Base-by-base conservation (phyloP, 2,797 vertebrate species). In the Hypotaenidia philippensis region DNA sequence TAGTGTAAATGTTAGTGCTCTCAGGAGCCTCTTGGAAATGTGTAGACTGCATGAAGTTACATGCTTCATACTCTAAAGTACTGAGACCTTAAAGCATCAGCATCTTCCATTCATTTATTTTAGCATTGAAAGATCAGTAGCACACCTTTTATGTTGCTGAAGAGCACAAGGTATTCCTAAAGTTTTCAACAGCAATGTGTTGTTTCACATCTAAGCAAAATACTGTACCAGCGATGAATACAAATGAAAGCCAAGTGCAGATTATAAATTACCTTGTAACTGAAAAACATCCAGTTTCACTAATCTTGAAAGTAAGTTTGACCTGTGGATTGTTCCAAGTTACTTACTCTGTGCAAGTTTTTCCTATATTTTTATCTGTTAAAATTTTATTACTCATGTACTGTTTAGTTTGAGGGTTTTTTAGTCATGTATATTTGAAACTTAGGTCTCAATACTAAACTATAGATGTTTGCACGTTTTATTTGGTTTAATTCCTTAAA, bases 401-500 rank as follows among this genome's bases (percentile, higher is more conserved):
- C 38, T 53, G 10, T 80, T 90, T 1, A 1, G 5, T 36, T 72
- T 93, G 59, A 25, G 21, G 7, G 10, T 5, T 14, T 87, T 92
- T 61, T 87, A 91, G 9, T 20, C 27, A 53, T 11, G 26, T 34
- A 34, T 53, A 75, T 82, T 90, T 70, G 34, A 89, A 87, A 52
- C 63, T 59, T 63, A 56, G 21, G 21, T 77, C 47, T 94, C 44
- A 93, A 63, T 27, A 70, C 60, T 93, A 61, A 97, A 82, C 26
- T 32, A 5, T 78, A 94, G n/a, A 36, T 80, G 23, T 94, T 97
- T 94, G 47, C 59, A 44, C 50, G 68, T 52, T 90, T 94, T 83
- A 90, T 84, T 95, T 96, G 44, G 23, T 93, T 97, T 97, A 95
- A 94, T 94, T 94, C 38, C 84, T 93, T 94, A 79, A 77, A 84